Conservation (phyloP, 2,797 vertebrate species). For the Chelmon rostratus region DNA sequence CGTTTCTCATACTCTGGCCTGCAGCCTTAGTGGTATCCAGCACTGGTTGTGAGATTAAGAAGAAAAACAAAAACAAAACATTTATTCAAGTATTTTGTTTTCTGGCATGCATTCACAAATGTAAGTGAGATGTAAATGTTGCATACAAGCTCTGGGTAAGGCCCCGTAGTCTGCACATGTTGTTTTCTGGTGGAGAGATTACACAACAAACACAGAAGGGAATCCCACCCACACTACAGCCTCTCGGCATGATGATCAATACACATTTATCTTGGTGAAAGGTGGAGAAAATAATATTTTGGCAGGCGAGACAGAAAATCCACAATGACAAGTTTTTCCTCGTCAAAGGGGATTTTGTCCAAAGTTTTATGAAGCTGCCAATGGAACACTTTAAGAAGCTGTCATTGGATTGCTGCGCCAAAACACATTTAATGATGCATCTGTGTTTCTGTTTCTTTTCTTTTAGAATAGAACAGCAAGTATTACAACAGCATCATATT, state of each 20-base stretch:
- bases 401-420: neutral
- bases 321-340: constrained; percentile 43
- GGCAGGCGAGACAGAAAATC: constrained; percentile 23
- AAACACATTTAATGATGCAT: neutral
- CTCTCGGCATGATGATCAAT: constrained; percentile 35
- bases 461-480: neutral
- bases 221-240: constrained; percentile 20
- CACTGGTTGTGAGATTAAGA: neutral
- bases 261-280: constrained; percentile 32
- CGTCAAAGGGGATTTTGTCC: constrained; percentile 21
- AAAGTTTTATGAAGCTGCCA: constrained; percentile 1
- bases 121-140: neutral
- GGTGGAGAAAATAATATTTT: constrained; percentile 36
- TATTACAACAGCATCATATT: neutral
- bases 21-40: constrained; percentile 32
- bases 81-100: neutral
- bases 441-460: constrained; percentile 15
- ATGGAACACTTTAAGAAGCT: neutral
- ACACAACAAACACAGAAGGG: constrained; percentile 24
- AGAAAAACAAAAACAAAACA: neutral
- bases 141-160: neutral
- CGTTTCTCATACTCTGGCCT: constrained; percentile 22
- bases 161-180: constrained; percentile 10
- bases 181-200: constrained; percentile 28
- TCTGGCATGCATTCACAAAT: neutral